phyloP scores from a whole-genome alignment of 2,113 vertebrate species.

The Brienomyrus longianalis region DNA sequence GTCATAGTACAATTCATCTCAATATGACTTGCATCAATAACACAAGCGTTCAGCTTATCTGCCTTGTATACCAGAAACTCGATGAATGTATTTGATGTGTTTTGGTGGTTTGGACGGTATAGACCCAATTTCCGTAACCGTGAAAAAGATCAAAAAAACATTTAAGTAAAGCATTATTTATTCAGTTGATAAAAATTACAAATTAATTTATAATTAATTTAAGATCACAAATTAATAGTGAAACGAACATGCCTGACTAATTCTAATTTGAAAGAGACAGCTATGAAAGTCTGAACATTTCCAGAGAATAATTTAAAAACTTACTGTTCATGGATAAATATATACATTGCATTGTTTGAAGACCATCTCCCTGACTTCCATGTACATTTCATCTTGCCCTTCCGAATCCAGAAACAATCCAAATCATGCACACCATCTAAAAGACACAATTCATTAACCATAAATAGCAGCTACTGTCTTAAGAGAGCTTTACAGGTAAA shows the following conservation, averaged over 20 bases:
- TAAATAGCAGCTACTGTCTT: not conserved
- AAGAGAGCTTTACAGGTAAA: not conserved
- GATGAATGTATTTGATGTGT: not conserved
- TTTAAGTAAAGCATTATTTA: not conserved
- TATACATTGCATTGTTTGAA: conserved; percentile 27
- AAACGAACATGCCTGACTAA: not conserved
- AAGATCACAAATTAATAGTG: not conserved
- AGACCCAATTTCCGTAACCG: not conserved
- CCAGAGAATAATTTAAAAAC: conserved; percentile 2
- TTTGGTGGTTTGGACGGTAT: fast-evolving
- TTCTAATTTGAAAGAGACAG: not conserved
- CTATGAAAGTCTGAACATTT: not conserved
- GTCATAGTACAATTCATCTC: conserved; percentile 40
- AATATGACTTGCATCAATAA: conserved; percentile 33
- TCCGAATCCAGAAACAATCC: conserved; percentile 37
- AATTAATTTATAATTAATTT: not conserved
- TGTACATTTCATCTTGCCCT: conserved; percentile 16
- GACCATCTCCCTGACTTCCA: conserved; percentile 39
- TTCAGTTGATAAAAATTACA: not conserved
- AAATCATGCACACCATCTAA: conserved; percentile 47
- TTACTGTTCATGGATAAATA: conserved; percentile 35
- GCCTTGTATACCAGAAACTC: fast-evolving
- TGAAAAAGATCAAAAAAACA: not conserved
- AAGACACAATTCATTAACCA: conserved; percentile 9
- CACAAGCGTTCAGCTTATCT: not conserved